Percentiles rank a stretch among this genome's conserved stretches.
phyloP scores from a whole-genome alignment of 2,888 invertebrate species.

The Drosophila tanythrix region DNA sequence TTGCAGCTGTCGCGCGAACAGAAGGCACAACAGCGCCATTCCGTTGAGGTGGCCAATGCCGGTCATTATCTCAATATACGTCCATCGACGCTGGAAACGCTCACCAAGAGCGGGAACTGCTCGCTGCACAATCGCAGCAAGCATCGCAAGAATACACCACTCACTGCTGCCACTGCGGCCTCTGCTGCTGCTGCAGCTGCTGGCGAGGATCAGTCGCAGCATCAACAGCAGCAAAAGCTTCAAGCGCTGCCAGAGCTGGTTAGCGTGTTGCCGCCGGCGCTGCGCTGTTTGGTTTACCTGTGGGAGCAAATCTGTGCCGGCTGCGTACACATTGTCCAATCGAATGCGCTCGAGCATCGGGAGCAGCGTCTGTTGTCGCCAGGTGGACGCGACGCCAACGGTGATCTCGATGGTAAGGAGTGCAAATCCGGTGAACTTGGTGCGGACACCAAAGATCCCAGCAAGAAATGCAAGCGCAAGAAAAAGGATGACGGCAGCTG shows the following conservation, averaged over 20 bases:
- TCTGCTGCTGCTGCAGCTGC: background rate
- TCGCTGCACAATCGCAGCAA: constrained; percentile 91
- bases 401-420: constrained; percentile 66
- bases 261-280: constrained; percentile 93
- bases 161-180: background rate
- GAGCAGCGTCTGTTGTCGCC: constrained; percentile 76
- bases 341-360: constrained; percentile 81
- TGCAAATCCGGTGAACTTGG: constrained; percentile 38
- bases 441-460: constrained; percentile 80
- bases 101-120: constrained; percentile 91
- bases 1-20: constrained; percentile 86
- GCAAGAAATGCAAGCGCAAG: constrained; percentile 81
- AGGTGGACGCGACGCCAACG: constrained; percentile 56
- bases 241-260: constrained; percentile 86
- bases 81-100: constrained; percentile 91
- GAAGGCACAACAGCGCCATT: constrained; percentile 91
- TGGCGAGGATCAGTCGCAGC: constrained; percentile 41
- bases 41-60: constrained; percentile 92
- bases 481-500: constrained; percentile 85
- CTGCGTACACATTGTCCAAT: constrained; percentile 87
- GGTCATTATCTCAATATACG: constrained; percentile 92
- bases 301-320: constrained; percentile 94
- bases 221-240: constrained; percentile 72
- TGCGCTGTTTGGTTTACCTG: constrained; percentile 93
- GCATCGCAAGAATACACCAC: constrained; percentile 84